Evolutionary conservation across 2,113 vertebrate genomes (phyloP).

Genomic region (Crotalus horridus): DNA sequence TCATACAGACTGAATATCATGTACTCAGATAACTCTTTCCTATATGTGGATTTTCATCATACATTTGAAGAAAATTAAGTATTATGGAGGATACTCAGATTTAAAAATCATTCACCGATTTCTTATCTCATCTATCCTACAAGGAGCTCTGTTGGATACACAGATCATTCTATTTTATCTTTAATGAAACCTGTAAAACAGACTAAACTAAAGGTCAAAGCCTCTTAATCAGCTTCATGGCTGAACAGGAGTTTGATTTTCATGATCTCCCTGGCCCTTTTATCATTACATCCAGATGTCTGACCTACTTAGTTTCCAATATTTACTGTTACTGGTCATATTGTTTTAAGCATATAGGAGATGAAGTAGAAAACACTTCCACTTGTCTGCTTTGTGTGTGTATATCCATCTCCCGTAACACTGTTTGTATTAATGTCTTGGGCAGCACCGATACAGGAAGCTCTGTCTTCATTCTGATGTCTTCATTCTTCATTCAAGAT

Average conservation of each 20-base stretch:
- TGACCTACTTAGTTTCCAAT: not conserved
- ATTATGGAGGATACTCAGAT: not conserved
- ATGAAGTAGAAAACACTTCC: not conserved
- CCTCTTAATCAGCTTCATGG: not conserved
- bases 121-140: not conserved
- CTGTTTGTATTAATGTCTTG: not conserved
- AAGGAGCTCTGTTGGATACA: not conserved
- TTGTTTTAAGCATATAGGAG: not conserved
- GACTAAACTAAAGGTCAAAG: not conserved
- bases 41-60: not conserved
- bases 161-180: not conserved
- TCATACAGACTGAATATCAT: not conserved
- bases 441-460: not conserved
- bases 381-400: not conserved
- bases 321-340: not conserved
- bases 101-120: not conserved
- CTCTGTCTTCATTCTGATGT: too few relatives aligned
- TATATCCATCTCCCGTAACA: not conserved
- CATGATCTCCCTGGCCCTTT: not conserved
- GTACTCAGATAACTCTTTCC: not conserved
- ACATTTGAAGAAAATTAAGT: not conserved
- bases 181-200: not conserved
- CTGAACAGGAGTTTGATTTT: not conserved
- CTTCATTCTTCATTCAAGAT: not conserved
- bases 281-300: not conserved